Conservation (phyloP, 2,797 vertebrate genomes). For the Enoplosus armatus region DNA sequence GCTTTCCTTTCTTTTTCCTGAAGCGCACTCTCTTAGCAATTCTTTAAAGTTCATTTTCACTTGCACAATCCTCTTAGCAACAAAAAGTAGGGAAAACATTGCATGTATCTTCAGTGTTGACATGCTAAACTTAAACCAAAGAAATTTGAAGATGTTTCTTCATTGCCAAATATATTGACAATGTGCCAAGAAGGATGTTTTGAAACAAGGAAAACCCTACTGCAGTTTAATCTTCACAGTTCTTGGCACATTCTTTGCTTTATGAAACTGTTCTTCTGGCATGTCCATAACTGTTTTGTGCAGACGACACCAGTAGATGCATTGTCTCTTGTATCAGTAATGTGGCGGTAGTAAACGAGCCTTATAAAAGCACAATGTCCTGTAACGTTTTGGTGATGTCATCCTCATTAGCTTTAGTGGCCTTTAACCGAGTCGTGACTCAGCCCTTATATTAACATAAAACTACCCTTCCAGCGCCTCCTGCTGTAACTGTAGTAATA, state of each 20-base stretch:
- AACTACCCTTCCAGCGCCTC: conserved; percentile 7
- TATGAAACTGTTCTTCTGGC: neutral
- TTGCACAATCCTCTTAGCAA: conserved; percentile 31
- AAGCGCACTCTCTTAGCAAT: neutral
- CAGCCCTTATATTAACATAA: conserved; percentile 44
- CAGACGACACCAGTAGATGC: neutral
- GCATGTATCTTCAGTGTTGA: conserved; percentile 33
- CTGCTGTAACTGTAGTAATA: conserved; percentile 37
- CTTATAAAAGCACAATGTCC: conserved; percentile 32
- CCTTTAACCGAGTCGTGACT: conserved; percentile 61
- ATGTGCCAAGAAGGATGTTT: conserved; percentile 41
- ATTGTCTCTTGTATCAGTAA: neutral
- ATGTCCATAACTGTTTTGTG: neutral
- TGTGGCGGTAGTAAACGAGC: neutral
- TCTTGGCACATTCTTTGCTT: conserved; percentile 18
- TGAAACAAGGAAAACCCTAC: conserved; percentile 44
- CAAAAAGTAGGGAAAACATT: conserved; percentile 29
- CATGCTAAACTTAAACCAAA: conserved; percentile 34
- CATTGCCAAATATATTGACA: conserved; percentile 26
- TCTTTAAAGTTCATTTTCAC: conserved; percentile 18
- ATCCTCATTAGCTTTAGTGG: conserved; percentile 30
- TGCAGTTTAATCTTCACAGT: conserved; percentile 28
- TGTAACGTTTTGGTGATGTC: conserved; percentile 46
- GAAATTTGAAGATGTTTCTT: conserved; percentile 7
- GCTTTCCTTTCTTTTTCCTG: conserved; percentile 2